These are phyloP conservation scores for Argopecten irradians DNA, from an alignment of 1,140 invertebrate genomes.

Conservation along the genomic window DNA sequence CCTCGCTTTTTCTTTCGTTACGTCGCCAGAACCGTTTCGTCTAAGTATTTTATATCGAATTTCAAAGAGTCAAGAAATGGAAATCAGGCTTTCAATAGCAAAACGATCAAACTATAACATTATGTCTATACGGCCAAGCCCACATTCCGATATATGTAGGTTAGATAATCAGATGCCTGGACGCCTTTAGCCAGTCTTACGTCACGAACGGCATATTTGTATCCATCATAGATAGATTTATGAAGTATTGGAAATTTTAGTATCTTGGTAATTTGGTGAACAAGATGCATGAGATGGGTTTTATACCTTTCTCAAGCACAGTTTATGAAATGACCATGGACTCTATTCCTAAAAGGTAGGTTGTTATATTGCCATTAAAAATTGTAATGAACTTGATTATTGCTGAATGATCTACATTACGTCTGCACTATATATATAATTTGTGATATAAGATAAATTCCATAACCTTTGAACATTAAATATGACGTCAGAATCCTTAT, in stretches of 20 bases:
- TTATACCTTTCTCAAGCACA: neutral
- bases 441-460: no score
- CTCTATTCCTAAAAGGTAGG: neutral
- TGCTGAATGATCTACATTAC: neutral
- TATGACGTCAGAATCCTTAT: no score
- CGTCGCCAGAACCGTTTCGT: neutral
- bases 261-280: neutral
- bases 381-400: neutral
- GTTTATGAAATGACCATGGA: neutral
- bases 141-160: neutral
- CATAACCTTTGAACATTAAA: no score
- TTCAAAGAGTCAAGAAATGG: neutral
- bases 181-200: conserved; percentile 3
- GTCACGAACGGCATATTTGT: neutral
- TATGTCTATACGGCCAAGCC: neutral
- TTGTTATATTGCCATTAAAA: neutral
- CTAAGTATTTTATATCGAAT: neutral
- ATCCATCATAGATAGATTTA: neutral
- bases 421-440: no score
- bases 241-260: neutral
- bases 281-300: neutral
- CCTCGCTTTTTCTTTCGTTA: neutral
- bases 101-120: neutral
- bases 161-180: neutral
- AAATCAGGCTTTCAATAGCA: neutral